Base-by-base conservation (phyloP, 1,140 invertebrate species). In the Leptoteleia sp. region DNA sequence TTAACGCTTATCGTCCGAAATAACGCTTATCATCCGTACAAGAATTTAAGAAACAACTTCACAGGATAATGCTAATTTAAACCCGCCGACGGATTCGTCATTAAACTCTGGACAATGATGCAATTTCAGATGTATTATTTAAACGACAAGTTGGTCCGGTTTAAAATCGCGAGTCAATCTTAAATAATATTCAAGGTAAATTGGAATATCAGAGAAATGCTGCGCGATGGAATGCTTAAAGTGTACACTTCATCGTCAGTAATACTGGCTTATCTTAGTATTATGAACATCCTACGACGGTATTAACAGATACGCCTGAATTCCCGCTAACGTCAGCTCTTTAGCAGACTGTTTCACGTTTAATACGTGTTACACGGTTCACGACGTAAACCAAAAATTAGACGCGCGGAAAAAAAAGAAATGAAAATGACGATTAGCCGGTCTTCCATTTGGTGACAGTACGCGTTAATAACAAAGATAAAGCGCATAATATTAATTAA, bases 251-350 rank as follows among this genome's bases (percentile, higher is more conserved):
- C 33, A 65, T 50, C 40, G 71, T 75, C 42, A 42, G 59, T 75
- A 75, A 75, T 75, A 59, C 71, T 42, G 52, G 61, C 71, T 75
- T 75, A 75, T 76, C 71, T 67, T 76, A 67, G 62, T 40, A 76
- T 76, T 67, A 76, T 67, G 61, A 76, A 54, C 62, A 76, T 76
- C 38, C 62, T 61, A 67, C 71, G 62, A 67, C 71, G 45, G 71
- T 67, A 76, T 67, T 67, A 76, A 67, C 71, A 76, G 71, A 76
- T 76, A 67, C 13, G 71, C 62, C 54, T 52, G 54, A 54, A 62
- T 67, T 55, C 72, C 47, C 62, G 55, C 54, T 67, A 67, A 62
- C 62, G 62, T 76, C 72, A 76, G 54, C 62, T 76, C 68, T 76
- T 68, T 68, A 68, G 48, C 62, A 62, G 62, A 47, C 55, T 54